Base-by-base conservation (phyloP, 2,113 vertebrate genomes). In the Arvicanthis niloticus region DNA sequence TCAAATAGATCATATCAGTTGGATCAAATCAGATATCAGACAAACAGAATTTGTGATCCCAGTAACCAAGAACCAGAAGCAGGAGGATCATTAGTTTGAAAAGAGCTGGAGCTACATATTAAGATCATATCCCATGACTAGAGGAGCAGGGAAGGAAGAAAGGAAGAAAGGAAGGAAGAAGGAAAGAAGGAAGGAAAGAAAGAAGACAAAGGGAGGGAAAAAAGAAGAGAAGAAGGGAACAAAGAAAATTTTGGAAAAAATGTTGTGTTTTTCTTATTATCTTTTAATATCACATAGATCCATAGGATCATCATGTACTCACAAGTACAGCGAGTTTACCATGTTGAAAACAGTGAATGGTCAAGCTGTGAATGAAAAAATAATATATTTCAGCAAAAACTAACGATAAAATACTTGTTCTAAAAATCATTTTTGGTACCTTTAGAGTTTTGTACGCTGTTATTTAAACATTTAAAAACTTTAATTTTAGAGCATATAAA, bases 121-220 rank as follows among this genome's bases (percentile, higher is more conserved):
- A 37, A 78, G 29, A 19, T 8, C 1, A 19, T 53, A 8, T 11
- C 42, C 19, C 76, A 53, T 53, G 16, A 78, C 7, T 5, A 21
- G 7, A 17, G 37, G 29, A 31, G 19, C 12, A 81, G 21, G 51
- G 22, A 29, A 53, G 45, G 16, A 56, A 48, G 42, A 26, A 48
- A 48, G 40, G 11, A 76, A 11, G 24, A 15, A 53, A 45, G 16
- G 15, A 53, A 12, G 16, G 21, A 15, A 42, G 10, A 3, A 56
- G n/a, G 80, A 2, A 3, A 17, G 24, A 5, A 9, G n/a, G 48
- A 4, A 17, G 7, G 24, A 29, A 17, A 0, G 22, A 15, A 17
- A 10, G 40, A 45, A 11, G 0, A 16, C 31, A 8, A 26, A 8
- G n/a, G 12, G 56, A 8, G 1, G 22, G 24, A 19, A 16, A 26